phyloP scores from a whole-genome alignment of 2,113 vertebrate genomes.

The Marcusenius ussheri region DNA sequence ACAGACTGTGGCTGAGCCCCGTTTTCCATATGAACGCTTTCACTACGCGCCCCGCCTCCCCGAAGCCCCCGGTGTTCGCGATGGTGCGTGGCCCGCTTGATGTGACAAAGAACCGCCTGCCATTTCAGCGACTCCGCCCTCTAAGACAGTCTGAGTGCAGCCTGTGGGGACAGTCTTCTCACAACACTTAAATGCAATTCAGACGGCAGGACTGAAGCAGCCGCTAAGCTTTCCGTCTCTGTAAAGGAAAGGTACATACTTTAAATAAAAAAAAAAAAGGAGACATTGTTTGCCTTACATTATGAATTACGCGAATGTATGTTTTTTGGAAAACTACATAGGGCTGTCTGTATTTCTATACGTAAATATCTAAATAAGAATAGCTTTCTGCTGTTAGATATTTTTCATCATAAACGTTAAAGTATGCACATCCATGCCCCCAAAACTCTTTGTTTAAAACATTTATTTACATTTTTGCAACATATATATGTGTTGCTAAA shows the following conservation, averaged over 20 bases:
- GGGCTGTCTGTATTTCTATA: neutral
- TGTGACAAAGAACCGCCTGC: conserved; percentile 57
- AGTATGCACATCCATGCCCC: neutral
- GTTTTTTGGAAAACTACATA: neutral
- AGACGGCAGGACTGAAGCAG: conserved; percentile 28
- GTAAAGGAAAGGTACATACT: conserved; percentile 17
- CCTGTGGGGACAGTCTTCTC: conserved; percentile 39
- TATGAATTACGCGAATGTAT: neutral
- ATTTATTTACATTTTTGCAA: neutral
- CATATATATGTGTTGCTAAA: neutral
- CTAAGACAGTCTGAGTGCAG: conserved; percentile 24
- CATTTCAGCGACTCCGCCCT: conserved; percentile 41
- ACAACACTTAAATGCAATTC: conserved; percentile 41
- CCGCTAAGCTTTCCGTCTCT: conserved; percentile 37
- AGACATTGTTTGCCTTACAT: neutral
- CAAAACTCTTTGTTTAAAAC: neutral
- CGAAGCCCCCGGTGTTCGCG: conserved; percentile 26
- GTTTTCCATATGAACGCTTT: conserved; percentile 25
- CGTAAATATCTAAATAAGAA: neutral
- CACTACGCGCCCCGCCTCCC: neutral
- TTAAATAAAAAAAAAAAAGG: neutral
- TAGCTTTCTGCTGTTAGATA: neutral
- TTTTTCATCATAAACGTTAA: neutral
- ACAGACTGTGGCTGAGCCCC: conserved; percentile 6
- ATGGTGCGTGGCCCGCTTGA: conserved; percentile 37